Base-by-base conservation (phyloP, 2,113 vertebrate genomes). In the Aphyosemion australe region DNA sequence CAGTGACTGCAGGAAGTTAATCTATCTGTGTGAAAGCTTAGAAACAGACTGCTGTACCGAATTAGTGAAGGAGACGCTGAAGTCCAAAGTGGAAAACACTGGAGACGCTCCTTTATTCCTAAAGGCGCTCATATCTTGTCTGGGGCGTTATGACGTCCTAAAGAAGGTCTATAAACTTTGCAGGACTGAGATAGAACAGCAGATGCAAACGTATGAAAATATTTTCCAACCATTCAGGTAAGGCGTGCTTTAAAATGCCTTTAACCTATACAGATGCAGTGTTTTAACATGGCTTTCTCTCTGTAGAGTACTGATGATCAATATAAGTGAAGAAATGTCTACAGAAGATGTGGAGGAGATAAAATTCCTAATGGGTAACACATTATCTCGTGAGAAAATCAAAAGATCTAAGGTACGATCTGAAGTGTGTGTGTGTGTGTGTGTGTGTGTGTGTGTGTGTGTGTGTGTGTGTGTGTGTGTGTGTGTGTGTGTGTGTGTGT, bases 71-170 rank as follows among this genome's bases (percentile, higher is more conserved):
- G 80, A 86, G 2, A 64, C 72, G 13, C 60, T 92, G 21, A 74
- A 14, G 6, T 48, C 54, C 5, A 72, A 78, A 19, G 61, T 79
- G 2, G 51, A 11, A 26, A 13, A 43, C 3, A 26, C 16, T 0
- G 61, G 77, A 1, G 39, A 47, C 1, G 57, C 71, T 0, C 0
- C 47, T 0, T 12, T 58, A 18, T 73, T 89, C 4, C 79, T 98
- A 52, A 71, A 76, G 1, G 95, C 96, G 74, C 85, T 98, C 41
- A 62, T 97, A 41, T 88, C 91, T 59, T 85, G 85, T 45, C 68
- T 98, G 41, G 91, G 85, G 49, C 94, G 96, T 2, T 95, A 94
- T 65, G 97, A 99, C 61, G 86, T 99, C 58, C 82, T 98, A 19
- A 93, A 78, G 53, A 89, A 72, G 32, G 70, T 95, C 31, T 77